These are phyloP conservation scores for Brachypodius melanocephalos DNA, from an alignment of 2,113 vertebrate genomes.

Conservation along the genomic window DNA sequence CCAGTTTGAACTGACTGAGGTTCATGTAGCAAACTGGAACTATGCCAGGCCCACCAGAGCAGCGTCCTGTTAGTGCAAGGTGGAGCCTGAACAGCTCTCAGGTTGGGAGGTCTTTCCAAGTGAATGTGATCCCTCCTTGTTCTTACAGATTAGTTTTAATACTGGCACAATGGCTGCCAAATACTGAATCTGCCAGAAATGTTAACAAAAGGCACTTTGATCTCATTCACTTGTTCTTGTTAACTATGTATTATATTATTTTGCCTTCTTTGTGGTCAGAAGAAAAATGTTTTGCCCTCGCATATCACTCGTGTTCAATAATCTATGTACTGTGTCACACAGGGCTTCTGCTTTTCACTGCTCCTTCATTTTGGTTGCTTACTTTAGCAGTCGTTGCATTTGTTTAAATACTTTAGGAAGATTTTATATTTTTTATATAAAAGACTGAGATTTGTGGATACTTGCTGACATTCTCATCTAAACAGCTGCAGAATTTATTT, in stretches of 20 bases:
- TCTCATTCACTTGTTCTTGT: constrained; percentile 31
- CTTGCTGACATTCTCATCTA: neutral
- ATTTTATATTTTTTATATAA: neutral
- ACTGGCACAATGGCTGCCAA: constrained; percentile 29
- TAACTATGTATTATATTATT: constrained; percentile 27
- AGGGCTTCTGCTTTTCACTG: neutral
- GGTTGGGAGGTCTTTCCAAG: constrained; percentile 26
- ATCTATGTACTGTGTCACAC: neutral
- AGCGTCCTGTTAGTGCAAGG: constrained; percentile 22
- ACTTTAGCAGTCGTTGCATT: neutral
- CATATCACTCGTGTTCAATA: constrained; percentile 18
- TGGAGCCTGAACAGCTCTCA: neutral
- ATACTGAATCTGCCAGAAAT: constrained; percentile 32
- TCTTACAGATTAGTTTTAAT: constrained; percentile 33
- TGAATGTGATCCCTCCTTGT: neutral
- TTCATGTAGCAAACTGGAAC: constrained; percentile 34
- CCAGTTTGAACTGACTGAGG: neutral
- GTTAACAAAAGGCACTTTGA: constrained; percentile 51
- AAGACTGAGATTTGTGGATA: neutral
- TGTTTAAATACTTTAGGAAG: neutral
- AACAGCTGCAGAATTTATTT: neutral
- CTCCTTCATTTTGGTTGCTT: neutral
- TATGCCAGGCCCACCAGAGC: constrained; percentile 23
- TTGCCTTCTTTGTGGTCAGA: constrained; percentile 8
- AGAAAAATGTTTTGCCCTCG: constrained; percentile 29